Percentiles rank a stretch among this genome's conserved stretches.
These are phyloP conservation scores for Bombus pascuorum DNA, from an alignment of 1,140 invertebrate species.

Conservation along the genomic window DNA sequence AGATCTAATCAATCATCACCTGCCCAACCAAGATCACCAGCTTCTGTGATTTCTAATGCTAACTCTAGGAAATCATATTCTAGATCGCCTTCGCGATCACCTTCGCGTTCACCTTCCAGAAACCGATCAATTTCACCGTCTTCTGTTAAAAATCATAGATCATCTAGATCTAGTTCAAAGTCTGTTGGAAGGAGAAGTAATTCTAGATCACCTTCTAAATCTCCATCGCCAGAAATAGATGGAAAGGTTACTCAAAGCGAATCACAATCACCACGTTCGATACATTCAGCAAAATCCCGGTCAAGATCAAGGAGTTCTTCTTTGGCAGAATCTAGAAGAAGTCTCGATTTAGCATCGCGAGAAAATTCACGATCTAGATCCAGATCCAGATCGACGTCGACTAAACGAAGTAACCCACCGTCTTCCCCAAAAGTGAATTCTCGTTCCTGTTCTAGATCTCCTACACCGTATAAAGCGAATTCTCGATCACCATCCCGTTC, in stretches of 20 bases:
- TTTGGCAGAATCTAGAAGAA: conserved; percentile 43
- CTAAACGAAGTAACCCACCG: conserved; percentile 33
- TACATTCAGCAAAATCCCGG: conserved; percentile 48
- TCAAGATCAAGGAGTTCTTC: conserved; percentile 62
- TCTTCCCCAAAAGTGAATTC: conserved; percentile 47
- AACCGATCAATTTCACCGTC: conserved; percentile 41
- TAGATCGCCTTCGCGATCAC: conserved; percentile 59
- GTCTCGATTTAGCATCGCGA: conserved; percentile 49
- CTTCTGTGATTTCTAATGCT: conserved; percentile 45
- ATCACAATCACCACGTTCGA: conserved; percentile 45
- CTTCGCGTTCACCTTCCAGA: conserved; percentile 48
- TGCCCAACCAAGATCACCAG: conserved; percentile 43
- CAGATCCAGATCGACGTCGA: conserved; percentile 58
- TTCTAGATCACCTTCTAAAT: conserved; percentile 51
- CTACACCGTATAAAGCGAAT: conserved; percentile 28
- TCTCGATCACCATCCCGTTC: conserved; percentile 37
- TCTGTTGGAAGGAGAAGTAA: conserved; percentile 27
- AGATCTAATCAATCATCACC: conserved; percentile 61
- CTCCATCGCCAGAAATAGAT: conserved; percentile 39
- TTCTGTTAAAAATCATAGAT: conserved; percentile 27
- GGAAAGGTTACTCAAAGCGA: conserved; percentile 9
- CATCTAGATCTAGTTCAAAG: conserved; percentile 59
- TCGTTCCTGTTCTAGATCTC: conserved; percentile 53
- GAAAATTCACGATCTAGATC: conserved; percentile 60
- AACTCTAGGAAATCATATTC: conserved; percentile 63